Evolutionary conservation across 53 echinoderm and acorn worm species (phyloP).

Genomic region (Astropecten irregularis): DNA sequence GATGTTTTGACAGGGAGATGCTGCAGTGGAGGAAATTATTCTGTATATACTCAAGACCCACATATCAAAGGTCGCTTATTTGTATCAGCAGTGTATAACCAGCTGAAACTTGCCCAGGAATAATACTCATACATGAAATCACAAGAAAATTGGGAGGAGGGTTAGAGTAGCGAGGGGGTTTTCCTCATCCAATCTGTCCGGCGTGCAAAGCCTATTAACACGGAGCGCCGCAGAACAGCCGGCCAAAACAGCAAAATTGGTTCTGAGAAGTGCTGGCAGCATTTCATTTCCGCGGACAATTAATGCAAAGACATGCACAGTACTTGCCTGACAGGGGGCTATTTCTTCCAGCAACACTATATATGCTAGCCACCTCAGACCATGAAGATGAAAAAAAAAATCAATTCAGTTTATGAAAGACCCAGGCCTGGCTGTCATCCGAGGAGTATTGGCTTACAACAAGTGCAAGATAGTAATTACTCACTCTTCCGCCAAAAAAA

Average conservation of each 20-base stretch:
- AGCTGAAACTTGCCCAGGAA: constrained; percentile 22
- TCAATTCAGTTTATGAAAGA: constrained; percentile 56
- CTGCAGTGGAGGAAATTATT: neutral
- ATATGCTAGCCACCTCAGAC: constrained; percentile 17
- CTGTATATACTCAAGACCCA: constrained; percentile 1
- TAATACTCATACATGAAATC: constrained; percentile 22
- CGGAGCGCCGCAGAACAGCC: neutral
- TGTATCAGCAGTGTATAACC: constrained; percentile 40
- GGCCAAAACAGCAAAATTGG: constrained; percentile 23
- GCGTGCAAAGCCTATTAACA: constrained; percentile 49
- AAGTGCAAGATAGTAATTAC: constrained; percentile 60
- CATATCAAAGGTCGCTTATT: constrained; percentile 49
- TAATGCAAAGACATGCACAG: constrained; percentile 53
- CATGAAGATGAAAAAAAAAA: no score
- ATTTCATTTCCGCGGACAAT: constrained; percentile 41
- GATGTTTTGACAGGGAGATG: constrained; percentile 45
- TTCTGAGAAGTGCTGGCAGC: constrained; percentile 39
- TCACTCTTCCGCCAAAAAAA: constrained; percentile 39
- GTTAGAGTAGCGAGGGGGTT: neutral
- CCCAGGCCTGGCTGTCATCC: constrained; percentile 47
- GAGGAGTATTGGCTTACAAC: constrained; percentile 46
- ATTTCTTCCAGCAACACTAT: constrained; percentile 40
- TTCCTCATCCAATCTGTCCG: constrained; percentile 26
- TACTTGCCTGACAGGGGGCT: neutral
- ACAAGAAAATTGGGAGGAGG: neutral